Conservation (phyloP, 2,113 vertebrate species). For the Pipa parva region DNA sequence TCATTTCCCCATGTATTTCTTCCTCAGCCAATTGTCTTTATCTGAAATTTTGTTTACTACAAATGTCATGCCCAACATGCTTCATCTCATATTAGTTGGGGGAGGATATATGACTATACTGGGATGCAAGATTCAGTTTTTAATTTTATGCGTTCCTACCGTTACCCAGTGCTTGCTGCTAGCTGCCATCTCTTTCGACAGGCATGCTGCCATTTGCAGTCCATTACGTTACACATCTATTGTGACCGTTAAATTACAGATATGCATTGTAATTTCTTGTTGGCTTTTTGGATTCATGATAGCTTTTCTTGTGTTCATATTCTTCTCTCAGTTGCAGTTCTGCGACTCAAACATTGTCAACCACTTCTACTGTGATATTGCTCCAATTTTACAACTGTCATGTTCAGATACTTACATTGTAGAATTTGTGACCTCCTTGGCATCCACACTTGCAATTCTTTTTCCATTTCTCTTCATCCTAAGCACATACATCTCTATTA, state of each 20-base stretch:
- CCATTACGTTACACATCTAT: slow-evolving; percentile 9
- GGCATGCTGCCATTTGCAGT: slow-evolving; percentile 18
- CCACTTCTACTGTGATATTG: slow-evolving; percentile 22
- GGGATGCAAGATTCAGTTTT: slow-evolving; percentile 31
- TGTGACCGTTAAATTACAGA: not conserved
- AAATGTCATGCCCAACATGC: slow-evolving; percentile 34
- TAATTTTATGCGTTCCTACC: no score
- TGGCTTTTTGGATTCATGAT: not conserved
- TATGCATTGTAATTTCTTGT: not conserved
- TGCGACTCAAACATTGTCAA: slow-evolving; percentile 10
- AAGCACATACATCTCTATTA: not conserved
- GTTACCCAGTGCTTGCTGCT: slow-evolving; percentile 39
- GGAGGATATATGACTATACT: slow-evolving; percentile 33
- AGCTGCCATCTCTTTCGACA: slow-evolving; percentile 4
- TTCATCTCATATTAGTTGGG: slow-evolving; percentile 12
- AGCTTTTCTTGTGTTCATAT: not conserved
- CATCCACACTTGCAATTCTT: slow-evolving; percentile 16
- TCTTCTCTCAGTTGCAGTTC: slow-evolving; percentile 11
- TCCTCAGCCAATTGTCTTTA: no score
- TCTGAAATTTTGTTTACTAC: slow-evolving; percentile 40
- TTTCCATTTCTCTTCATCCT: slow-evolving; percentile 44
- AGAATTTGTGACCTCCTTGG: slow-evolving; percentile 35
- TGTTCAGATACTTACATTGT: slow-evolving; percentile 43
- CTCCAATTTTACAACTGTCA: slow-evolving; percentile 39
- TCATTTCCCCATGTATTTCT: no score